A percentile compares a stretch with the other conserved stretches of the same genome.
phyloP scores from a whole-genome alignment of 2,888 invertebrate species.

The Branchipolynoe longqiensis region DNA sequence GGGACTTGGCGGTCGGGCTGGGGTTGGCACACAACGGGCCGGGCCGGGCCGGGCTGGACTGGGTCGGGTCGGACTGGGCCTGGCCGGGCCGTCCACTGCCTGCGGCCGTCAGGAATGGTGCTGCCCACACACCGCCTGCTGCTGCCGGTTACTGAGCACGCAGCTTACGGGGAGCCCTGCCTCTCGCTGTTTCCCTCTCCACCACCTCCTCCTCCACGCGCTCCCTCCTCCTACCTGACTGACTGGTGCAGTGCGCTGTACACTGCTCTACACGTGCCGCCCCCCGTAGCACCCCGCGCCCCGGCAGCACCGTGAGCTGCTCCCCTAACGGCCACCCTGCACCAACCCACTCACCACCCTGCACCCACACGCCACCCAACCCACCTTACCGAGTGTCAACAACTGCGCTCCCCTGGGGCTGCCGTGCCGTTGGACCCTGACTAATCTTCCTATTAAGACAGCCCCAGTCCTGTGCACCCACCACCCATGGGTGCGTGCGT shows the following conservation, averaged over 20 bases:
- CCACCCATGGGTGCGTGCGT: not conserved
- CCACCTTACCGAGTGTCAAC: slow-evolving; percentile 12
- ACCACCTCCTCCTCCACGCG: not conserved
- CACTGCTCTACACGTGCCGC: not conserved
- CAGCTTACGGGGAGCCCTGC: too few species aligned
- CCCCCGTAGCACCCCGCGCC: not conserved
- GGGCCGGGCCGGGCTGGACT: not conserved
- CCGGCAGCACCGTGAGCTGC: not conserved
- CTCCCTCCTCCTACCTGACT: not conserved
- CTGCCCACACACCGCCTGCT: not conserved
- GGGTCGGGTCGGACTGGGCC: not conserved
- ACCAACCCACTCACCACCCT: not conserved
- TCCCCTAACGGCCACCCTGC: not conserved
- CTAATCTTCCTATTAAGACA: not conserved
- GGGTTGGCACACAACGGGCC: not conserved
- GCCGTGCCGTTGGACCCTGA: not conserved
- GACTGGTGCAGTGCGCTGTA: slow-evolving; percentile 12
- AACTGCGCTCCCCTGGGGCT: not conserved
- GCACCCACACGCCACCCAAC: not conserved
- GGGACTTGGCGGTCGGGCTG: not conserved
- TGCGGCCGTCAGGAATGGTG: not conserved
- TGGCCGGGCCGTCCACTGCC: not conserved
- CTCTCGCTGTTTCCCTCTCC: slow-evolving; percentile 1
- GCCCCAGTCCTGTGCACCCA: not conserved
- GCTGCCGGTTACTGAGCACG: too few species aligned